Evolutionary conservation across 2,113 vertebrate species (phyloP).

Genomic region (Anguilla japonica): DNA sequence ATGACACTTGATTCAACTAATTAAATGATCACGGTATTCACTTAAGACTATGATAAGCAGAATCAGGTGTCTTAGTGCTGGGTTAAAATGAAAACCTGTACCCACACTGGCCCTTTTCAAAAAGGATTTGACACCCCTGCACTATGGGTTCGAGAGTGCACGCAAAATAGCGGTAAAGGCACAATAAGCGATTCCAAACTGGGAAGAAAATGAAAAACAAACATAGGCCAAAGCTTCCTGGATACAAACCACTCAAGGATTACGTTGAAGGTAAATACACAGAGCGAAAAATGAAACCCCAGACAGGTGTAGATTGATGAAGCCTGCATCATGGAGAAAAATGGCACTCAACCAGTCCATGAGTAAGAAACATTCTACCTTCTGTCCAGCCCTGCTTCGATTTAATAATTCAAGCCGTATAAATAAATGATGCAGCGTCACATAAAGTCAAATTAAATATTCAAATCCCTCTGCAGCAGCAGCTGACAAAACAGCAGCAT

Average conservation of each 20-base stretch:
- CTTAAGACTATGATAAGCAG: too few species aligned
- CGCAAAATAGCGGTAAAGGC: too few species aligned
- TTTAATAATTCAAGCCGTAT: slow-evolving; percentile 29
- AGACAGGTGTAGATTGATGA: neutral
- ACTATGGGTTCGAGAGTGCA: too few species aligned
- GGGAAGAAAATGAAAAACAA: too few species aligned
- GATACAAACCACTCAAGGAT: neutral
- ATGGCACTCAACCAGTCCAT: slow-evolving; percentile 1
- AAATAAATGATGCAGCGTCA: slow-evolving; percentile 25
- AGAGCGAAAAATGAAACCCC: neutral
- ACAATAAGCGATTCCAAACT: too few species aligned
- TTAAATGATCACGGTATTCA: too few species aligned
- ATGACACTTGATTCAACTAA: too few species aligned
- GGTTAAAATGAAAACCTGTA: too few species aligned
- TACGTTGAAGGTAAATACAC: neutral
- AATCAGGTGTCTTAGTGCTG: too few species aligned
- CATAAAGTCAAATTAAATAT: slow-evolving; percentile 18
- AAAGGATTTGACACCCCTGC: too few species aligned
- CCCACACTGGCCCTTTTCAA: too few species aligned
- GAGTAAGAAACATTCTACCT: neutral
- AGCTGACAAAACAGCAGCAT: neutral
- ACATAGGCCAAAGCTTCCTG: neutral
- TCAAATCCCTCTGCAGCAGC: neutral
- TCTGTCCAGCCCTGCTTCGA: slow-evolving; percentile 3
- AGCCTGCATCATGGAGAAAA: neutral